Evolutionary conservation across 2,888 invertebrate genomes (phyloP).

Genomic region (Rutpela maculata): DNA sequence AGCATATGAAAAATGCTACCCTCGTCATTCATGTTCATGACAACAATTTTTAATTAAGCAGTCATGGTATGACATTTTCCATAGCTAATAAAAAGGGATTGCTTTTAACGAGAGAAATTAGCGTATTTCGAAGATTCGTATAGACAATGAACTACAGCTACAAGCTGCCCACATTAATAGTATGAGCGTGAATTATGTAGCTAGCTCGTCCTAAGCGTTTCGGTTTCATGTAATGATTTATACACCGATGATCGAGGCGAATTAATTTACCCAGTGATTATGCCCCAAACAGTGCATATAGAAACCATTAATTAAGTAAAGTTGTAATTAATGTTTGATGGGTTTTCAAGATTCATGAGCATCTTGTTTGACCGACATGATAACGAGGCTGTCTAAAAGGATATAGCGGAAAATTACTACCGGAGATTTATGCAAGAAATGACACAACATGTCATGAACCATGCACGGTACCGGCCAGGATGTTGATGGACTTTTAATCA

Average conservation of each 20-base stretch:
- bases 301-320: conserved; percentile 7
- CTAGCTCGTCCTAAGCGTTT: background rate
- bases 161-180: background rate
- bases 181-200: background rate
- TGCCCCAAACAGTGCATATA: conserved; percentile 7
- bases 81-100: background rate
- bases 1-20: no score
- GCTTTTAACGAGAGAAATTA: background rate
- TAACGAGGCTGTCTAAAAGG: background rate
- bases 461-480: no score
- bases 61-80: background rate
- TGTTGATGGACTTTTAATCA: no score
- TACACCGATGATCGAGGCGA: background rate
- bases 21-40: no score
- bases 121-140: background rate
- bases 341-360: background rate
- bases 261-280: background rate
- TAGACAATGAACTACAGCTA: background rate
- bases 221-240: conserved; percentile 3
- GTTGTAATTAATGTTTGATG: conserved; percentile 7
- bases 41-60: background rate
- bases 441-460: no score
- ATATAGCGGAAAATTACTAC: background rate
- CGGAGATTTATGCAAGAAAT: no score
- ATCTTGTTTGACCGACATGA: background rate